Evolutionary conservation across 2,797 vertebrate genomes (phyloP), one percentile per base, ranked within the genome.

Genomic region (Periophthalmus magnuspinnatus): DNA sequence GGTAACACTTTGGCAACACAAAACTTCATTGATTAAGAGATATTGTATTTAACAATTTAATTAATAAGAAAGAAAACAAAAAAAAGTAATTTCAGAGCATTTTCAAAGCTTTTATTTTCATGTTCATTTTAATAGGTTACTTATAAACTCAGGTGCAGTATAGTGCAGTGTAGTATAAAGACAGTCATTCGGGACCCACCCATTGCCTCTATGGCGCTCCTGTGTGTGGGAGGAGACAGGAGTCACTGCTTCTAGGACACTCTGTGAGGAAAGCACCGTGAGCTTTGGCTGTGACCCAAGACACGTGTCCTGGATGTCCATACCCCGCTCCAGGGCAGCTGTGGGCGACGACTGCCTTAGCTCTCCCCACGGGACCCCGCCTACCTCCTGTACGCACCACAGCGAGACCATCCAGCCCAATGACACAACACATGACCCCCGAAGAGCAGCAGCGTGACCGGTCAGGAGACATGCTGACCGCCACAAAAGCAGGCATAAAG

Each of bases 311-410:
- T 92, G 89, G 90, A 91, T 78, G 84, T 85, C 85, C 90, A 90
- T 90, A 90, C 87, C 87, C 92, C 84, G 93, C 93, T 92, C 88
- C 86, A 70, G 92, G 92, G 86, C 88, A 85, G 93, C 94, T 90
- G 79, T 75, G 55, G 92, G 94, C 94, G 70, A 92, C 85, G 85
- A 89, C 88, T 93, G 90, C 89, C 91, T 91, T 92, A 83, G 79
- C 84, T 88, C 90, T 92, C 90, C 94, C 91, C 77, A 82, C 88
- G 89, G 90, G 87, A 82, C 77, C 76, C 41, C 38, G 61, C 85
- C 62, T 84, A 83, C 84, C 84, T 79, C 88, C 82, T 84, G 82
- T 73, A 81, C 66, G 66, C 71, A 67, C 38, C 80, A 76, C 69
- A 77, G 21, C 14, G 75, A 77, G 75, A 88, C 79, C 78, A 65